Conservation (phyloP, 1,140 invertebrate species). For the Bombus confusus region DNA sequence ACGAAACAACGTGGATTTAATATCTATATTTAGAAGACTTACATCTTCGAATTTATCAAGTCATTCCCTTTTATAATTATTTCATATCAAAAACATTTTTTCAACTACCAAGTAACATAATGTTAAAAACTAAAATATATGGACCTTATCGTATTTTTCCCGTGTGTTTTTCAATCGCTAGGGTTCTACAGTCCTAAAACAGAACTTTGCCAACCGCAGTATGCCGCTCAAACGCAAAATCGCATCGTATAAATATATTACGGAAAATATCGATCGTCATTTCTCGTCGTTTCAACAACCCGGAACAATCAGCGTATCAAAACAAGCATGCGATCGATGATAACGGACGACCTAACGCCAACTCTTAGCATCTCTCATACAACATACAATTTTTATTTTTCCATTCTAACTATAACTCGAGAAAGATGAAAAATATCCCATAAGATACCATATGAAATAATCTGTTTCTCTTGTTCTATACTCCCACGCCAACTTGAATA, state of each 20-base stretch:
- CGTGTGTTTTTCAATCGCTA: background rate
- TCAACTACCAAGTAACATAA: background rate
- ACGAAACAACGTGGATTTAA: too few species aligned
- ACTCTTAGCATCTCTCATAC: background rate
- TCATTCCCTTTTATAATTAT: background rate
- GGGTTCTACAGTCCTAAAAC: slow-evolving; percentile 22
- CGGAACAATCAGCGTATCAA: background rate
- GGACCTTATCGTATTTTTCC: background rate
- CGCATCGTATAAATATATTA: slow-evolving; percentile 37
- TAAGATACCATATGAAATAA: background rate
- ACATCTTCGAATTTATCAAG: too few species aligned
- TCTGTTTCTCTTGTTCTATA: background rate
- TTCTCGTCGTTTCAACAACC: background rate
- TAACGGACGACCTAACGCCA: background rate
- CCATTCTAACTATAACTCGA: too few species aligned
- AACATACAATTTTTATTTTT: background rate
- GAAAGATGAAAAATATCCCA: background rate
- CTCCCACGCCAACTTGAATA: slow-evolving; percentile 35
- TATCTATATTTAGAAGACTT: too few species aligned
- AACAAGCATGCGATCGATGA: slow-evolving; percentile 18
- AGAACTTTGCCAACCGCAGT: background rate
- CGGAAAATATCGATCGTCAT: slow-evolving; percentile 24
- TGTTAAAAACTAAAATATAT: background rate
- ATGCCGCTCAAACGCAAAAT: slow-evolving; percentile 31
- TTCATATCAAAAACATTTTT: background rate